These are phyloP conservation scores for Prionace glauca DNA, from an alignment of 2,797 vertebrate species.

Conservation along the genomic window DNA sequence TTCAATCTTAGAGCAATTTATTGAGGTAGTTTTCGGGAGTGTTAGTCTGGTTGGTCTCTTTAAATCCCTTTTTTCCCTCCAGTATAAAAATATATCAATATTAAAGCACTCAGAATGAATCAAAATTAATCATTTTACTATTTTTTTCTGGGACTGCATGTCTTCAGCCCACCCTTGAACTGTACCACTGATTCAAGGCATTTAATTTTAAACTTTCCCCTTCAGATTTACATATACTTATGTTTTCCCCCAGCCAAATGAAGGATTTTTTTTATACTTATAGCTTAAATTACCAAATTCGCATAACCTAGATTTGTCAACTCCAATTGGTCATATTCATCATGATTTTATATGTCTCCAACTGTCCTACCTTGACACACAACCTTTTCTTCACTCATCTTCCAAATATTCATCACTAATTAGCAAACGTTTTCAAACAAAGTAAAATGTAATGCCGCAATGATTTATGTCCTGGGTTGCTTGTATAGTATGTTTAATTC, in stretches of 20 bases:
- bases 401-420: background rate
- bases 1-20: background rate
- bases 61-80: background rate
- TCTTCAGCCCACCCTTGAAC: background rate
- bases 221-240: background rate
- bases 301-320: background rate
- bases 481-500: background rate
- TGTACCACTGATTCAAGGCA: background rate
- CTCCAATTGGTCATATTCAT: background rate
- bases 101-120: background rate
- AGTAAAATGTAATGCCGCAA: background rate
- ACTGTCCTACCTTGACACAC: background rate
- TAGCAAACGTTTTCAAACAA: background rate
- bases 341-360: background rate
- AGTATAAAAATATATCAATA: background rate
- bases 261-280: background rate
- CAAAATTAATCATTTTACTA: background rate
- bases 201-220: background rate
- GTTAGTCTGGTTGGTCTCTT: background rate
- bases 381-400: background rate
- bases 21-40: background rate
- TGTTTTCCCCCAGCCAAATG: background rate
- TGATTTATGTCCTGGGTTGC: background rate
- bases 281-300: background rate
- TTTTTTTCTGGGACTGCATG: background rate